A percentile compares a stretch with the other conserved stretches of the same genome.
Evolutionary conservation across 2,888 invertebrate genomes (phyloP).

Genomic region (Acholoe squamosa): DNA sequence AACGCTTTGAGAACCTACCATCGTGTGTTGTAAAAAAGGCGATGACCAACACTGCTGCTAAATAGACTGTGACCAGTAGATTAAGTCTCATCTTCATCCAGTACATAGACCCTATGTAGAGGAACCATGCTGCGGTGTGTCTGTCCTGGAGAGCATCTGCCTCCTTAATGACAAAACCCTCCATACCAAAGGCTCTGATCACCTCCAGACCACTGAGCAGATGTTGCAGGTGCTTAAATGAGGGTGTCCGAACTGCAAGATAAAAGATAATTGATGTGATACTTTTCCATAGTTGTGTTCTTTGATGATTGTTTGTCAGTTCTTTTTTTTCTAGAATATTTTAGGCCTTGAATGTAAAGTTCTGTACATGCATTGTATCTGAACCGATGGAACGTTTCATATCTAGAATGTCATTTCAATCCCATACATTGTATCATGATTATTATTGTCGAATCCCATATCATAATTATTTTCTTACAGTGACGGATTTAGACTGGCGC

Average conservation of each 20-base stretch:
- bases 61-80: constrained; percentile 14
- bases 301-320: too few relatives aligned
- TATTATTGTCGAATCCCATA: too few relatives aligned
- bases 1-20: too few relatives aligned
- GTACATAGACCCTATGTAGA: constrained; percentile 53
- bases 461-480: too few relatives aligned
- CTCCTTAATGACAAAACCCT: constrained; percentile 11
- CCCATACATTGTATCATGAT: too few relatives aligned
- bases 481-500: too few relatives aligned
- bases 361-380: too few relatives aligned
- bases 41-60: neutral
- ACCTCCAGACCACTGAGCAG: constrained; percentile 18
- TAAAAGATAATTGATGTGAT: neutral
- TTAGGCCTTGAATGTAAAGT: too few relatives aligned
- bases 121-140: constrained; percentile 29
- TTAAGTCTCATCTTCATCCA: constrained; percentile 58
- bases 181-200: constrained; percentile 31
- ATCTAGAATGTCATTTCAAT: too few relatives aligned
- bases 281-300: neutral
- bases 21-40: neutral
- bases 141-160: constrained; percentile 11
- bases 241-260: constrained; percentile 38
- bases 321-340: too few relatives aligned
- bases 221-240: constrained; percentile 42
- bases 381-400: too few relatives aligned